phyloP scores from a whole-genome alignment of 1,140 invertebrate species.

The Hyphantria cunea region DNA sequence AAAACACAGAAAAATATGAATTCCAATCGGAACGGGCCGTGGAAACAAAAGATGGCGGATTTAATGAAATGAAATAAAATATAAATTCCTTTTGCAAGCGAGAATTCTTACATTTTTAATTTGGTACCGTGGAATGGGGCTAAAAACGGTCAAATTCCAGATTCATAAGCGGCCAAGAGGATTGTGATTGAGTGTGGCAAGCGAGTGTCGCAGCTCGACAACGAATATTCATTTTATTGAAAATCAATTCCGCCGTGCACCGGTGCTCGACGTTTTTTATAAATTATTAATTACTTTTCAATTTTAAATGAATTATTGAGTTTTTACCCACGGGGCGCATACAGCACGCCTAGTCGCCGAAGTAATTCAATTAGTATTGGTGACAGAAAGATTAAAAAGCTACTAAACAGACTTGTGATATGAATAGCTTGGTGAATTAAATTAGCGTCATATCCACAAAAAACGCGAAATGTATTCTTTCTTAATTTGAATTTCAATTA shows the following conservation, averaged over 20 bases:
- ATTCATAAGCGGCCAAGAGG: constrained; percentile 61
- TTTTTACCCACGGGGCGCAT: constrained; percentile 21
- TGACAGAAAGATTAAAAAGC: constrained; percentile 31
- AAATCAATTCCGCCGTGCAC: constrained; percentile 38
- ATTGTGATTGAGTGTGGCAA: constrained; percentile 46
- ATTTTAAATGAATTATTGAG: constrained; percentile 32
- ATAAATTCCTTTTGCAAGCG: constrained; percentile 78
- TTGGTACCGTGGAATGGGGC: constrained; percentile 66
- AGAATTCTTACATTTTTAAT: constrained; percentile 82
- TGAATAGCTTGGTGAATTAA: constrained; percentile 22
- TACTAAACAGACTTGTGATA: constrained; percentile 25
- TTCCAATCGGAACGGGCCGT: constrained; percentile 72
- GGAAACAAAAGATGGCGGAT: constrained; percentile 80
- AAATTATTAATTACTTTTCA: constrained; percentile 30
- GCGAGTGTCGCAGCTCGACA: constrained; percentile 25
- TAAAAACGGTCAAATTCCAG: constrained; percentile 72
- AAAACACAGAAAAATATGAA: constrained; percentile 82
- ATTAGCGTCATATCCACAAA: constrained; percentile 21
- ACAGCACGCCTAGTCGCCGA: constrained; percentile 18
- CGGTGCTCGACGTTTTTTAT: constrained; percentile 11
- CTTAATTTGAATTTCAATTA: too few relatives aligned
- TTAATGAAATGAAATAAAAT: constrained; percentile 82
- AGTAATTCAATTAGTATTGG: constrained; percentile 30
- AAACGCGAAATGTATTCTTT: constrained; percentile 14
- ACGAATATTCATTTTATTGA: constrained; percentile 55